Percentiles rank a stretch among this genome's conserved stretches.
These are phyloP conservation scores for Buphagus erythrorhynchus DNA, from an alignment of 2,797 vertebrate species.

Conservation along the genomic window DNA sequence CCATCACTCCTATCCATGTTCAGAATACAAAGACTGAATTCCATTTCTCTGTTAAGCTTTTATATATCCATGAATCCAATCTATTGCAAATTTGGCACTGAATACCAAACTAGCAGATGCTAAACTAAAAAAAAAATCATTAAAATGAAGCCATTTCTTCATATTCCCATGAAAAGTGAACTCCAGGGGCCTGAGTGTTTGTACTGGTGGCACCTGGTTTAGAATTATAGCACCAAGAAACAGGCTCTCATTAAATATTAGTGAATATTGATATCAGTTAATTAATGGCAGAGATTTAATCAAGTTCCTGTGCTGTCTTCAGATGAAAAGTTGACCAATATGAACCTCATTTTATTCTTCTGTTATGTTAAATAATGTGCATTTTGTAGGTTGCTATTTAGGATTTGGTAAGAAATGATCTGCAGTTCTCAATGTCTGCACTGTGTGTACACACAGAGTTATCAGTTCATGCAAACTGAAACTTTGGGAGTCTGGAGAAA, in stretches of 20 bases:
- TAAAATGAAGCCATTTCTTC: neutral
- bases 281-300: neutral
- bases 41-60: neutral
- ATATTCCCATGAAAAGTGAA: neutral
- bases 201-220: neutral
- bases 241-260: neutral
- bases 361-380: neutral
- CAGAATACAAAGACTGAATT: neutral
- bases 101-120: neutral
- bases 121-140: neutral
- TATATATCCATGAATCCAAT: neutral
- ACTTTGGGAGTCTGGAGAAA: neutral
- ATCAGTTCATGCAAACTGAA: neutral
- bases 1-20: neutral
- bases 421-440: neutral
- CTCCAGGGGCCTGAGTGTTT: neutral
- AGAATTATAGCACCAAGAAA: neutral
- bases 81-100: neutral
- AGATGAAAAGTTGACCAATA: neutral
- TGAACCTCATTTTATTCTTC: neutral
- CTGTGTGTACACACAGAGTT: neutral
- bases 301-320: neutral
- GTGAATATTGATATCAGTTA: neutral
- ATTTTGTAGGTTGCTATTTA: rapidly evolving
- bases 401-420: neutral